Evolutionary conservation across 1,140 invertebrate species (phyloP), one percentile per base, ranked within the genome.

Genomic region (Scaptomyza graminum): DNA sequence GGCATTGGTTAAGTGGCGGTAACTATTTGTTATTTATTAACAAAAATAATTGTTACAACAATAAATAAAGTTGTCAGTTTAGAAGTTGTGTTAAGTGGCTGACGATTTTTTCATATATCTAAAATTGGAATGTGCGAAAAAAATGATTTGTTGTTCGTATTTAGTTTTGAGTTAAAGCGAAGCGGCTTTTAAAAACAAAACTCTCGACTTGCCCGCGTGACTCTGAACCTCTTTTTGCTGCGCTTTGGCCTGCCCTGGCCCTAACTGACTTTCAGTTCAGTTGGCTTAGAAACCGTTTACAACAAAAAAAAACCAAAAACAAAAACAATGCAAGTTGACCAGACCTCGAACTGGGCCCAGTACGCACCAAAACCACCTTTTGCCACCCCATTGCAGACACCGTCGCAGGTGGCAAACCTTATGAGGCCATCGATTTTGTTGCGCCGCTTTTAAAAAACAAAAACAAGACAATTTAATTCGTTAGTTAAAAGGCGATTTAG

Each of bases 371-470:
- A 31, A 31, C 11, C 39, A n/a, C 54, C 47, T n/a, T 15, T 2
- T 4, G 12, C 5, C 6, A 9, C 13, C 13, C 1, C 3, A 4
- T 22, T 3, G 13, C 5, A 15, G 16, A 25, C 55, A 49, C 28
- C 47, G 49, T 4, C 66, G 13, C 52, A 47, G n/a, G 76, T 63
- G 51, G 51, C 50, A 74, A 46, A 65, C 52, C 62, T 78, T 87
- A 88, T 88, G 82, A 88, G 82, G 82, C 82, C 82, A 87, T 87
- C 82, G 82, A 87, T 87, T 87, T 82, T 87, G 75, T 75, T 57
- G 51, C 34, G 65, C 47, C 37, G 54, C 60, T 74, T 78, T 54
- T 57, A 57, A 83, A 34, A 34, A 71, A 5, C 5, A 34, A 34
- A 75, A 75, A 5, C 0, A 11, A 34, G 71, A 70, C 74, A 82